Evolutionary conservation across 2,113 vertebrate genomes (phyloP).

Genomic region (Hyperoodon ampullatus): DNA sequence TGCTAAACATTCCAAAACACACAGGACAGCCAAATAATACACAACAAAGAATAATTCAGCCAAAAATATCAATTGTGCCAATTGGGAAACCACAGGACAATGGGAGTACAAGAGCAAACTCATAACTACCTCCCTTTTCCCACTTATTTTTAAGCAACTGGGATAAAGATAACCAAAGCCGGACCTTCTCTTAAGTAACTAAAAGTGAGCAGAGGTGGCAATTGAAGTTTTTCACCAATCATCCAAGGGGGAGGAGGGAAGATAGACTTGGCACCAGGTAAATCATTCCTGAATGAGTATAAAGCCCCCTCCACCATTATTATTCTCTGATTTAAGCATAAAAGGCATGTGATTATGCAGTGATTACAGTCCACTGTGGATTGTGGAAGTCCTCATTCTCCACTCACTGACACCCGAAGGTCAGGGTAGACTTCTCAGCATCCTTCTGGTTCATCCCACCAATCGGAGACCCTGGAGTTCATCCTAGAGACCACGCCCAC

Average conservation of each 20-base stretch:
- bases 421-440: neutral
- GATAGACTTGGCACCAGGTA: neutral
- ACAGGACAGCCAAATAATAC: neutral
- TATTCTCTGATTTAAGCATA: neutral
- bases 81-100: neutral
- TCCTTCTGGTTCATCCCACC: neutral
- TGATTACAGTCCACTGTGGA: neutral
- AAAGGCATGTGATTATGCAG: neutral
- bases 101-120: neutral
- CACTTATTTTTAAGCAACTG: conserved; percentile 14
- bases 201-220: neutral
- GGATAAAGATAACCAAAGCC: neutral
- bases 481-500: neutral
- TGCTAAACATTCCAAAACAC: neutral
- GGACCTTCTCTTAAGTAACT: neutral
- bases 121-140: neutral
- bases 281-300: conserved; percentile 22
- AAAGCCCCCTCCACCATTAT: neutral
- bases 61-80: neutral
- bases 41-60: neutral
- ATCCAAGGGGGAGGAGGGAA: neutral
- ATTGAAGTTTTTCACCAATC: neutral
- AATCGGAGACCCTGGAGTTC: neutral
- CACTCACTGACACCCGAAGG: neutral
- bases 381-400: neutral